Evolutionary conservation across 2,797 vertebrate genomes (phyloP).

Genomic region (Danio tinwini): DNA sequence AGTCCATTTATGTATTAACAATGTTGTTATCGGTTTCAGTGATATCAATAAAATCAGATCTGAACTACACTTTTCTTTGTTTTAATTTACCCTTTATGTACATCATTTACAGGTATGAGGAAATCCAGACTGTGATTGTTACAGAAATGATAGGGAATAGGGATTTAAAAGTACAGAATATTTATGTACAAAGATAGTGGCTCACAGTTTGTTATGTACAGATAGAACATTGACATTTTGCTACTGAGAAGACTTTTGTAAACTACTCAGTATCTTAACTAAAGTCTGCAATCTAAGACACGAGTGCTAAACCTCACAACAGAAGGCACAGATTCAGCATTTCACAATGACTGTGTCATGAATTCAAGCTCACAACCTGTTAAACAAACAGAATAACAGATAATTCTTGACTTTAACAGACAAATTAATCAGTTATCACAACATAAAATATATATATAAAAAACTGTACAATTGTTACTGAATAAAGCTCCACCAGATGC

Average conservation of each 20-base stretch:
- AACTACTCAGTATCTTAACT: conserved; percentile 23
- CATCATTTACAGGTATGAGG: conserved; percentile 23
- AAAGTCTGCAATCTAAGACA: conserved; percentile 23
- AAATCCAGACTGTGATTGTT: conserved; percentile 21
- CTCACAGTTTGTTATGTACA: conserved; percentile 7
- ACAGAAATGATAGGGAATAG: conserved; percentile 25
- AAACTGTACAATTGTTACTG: conserved; percentile 10
- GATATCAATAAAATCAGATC: conserved; percentile 70
- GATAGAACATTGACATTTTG: conserved; percentile 2
- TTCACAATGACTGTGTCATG: conserved; percentile 23
- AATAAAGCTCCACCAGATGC: conserved; percentile 10
- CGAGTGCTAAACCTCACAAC: conserved; percentile 11
- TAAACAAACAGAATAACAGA: not conserved
- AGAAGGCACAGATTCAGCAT: conserved; percentile 39
- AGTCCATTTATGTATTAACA: conserved; percentile 80
- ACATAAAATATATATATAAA: not conserved
- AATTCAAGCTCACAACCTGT: not conserved
- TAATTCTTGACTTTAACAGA: conserved; percentile 10
- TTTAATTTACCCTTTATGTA: conserved; percentile 26
- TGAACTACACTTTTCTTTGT: conserved; percentile 16
- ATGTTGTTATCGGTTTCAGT: conserved; percentile 77
- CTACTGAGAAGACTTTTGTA: not conserved
- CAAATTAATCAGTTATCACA: conserved; percentile 19
- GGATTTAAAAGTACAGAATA: conserved; percentile 14
- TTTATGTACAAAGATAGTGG: conserved; percentile 34